These are phyloP conservation scores for Melinopterus prodromus DNA, from an alignment of 2,888 invertebrate species.

Conservation along the genomic window DNA sequence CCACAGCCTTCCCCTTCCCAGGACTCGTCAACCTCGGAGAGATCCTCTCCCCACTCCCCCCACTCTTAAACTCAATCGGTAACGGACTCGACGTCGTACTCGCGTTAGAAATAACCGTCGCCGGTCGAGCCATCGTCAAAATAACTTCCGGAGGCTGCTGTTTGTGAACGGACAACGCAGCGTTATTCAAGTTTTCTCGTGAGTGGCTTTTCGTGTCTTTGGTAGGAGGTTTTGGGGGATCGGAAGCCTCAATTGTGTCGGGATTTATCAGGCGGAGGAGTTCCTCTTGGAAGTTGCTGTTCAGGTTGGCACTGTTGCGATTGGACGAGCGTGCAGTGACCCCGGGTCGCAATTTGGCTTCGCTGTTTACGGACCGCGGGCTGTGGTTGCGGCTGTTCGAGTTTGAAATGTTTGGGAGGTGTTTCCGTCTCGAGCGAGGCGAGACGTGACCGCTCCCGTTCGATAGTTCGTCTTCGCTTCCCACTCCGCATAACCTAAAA, in stretches of 20 bases:
- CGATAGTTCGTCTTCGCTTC: conserved; percentile 65
- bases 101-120: conserved; percentile 72
- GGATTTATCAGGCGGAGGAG: conserved; percentile 84
- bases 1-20: conserved; percentile 48
- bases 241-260: conserved; percentile 65
- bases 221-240: conserved; percentile 47
- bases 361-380: conserved; percentile 67
- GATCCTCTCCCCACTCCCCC: conserved; percentile 65
- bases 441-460: conserved; percentile 65
- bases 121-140: conserved; percentile 71
- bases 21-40: conserved; percentile 56
- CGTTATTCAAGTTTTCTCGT: conserved; percentile 57
- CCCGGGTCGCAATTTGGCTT: conserved; percentile 66
- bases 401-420: conserved; percentile 56
- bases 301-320: conserved; percentile 69
- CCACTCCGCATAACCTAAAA: conserved; percentile 33
- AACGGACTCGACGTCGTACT: conserved; percentile 66
- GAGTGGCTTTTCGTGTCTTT: conserved; percentile 49
- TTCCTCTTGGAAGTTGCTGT: conserved; percentile 81
- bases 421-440: conserved; percentile 63
- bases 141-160: conserved; percentile 66
- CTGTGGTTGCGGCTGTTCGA: conserved; percentile 68
- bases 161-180: conserved; percentile 54
- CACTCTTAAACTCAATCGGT: conserved; percentile 65
- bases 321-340: conserved; percentile 62